Conservation (phyloP, 2,888 invertebrate species). For the Caenorhabditis parvicauda region DNA sequence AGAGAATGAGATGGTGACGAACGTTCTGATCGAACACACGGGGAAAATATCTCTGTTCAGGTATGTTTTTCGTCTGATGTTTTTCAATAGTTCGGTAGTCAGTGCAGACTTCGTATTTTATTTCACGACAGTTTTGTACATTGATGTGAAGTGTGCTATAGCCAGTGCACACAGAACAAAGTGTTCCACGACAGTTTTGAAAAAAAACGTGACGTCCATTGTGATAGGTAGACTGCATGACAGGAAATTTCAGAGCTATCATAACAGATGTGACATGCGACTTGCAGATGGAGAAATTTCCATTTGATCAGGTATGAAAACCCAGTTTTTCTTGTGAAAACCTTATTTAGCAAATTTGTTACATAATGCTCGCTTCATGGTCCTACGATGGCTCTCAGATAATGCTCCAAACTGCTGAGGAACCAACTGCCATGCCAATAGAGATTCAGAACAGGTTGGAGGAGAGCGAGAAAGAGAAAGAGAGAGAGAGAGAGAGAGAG, state of each 20-base stretch:
- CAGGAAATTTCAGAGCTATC: slow-evolving; percentile 45
- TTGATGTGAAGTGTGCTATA: too few relatives aligned
- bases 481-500: too few relatives aligned
- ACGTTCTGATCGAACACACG: slow-evolving; percentile 53
- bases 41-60: slow-evolving; percentile 55
- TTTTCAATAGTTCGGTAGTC: too few relatives aligned
- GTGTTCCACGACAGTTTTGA: too few relatives aligned
- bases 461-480: background rate
- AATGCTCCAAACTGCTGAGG: slow-evolving; percentile 46
- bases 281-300: slow-evolving; percentile 53
- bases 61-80: too few relatives aligned
- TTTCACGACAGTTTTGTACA: too few relatives aligned
- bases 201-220: slow-evolving; percentile 1
- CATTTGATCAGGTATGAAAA: slow-evolving; percentile 49
- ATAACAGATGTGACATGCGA: slow-evolving; percentile 61
- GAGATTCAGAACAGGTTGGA: slow-evolving; percentile 25
- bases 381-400: slow-evolving; percentile 58
- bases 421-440: slow-evolving; percentile 36
- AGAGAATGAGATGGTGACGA: slow-evolving; percentile 60
- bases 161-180: too few relatives aligned
- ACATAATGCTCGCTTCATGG: slow-evolving; percentile 61
- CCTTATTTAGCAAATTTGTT: slow-evolving; percentile 50
- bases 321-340: background rate
- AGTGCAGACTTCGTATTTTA: too few relatives aligned
- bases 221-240: background rate